phyloP scores from a whole-genome alignment of 2,113 vertebrate genomes.

The Aythya baeri region DNA sequence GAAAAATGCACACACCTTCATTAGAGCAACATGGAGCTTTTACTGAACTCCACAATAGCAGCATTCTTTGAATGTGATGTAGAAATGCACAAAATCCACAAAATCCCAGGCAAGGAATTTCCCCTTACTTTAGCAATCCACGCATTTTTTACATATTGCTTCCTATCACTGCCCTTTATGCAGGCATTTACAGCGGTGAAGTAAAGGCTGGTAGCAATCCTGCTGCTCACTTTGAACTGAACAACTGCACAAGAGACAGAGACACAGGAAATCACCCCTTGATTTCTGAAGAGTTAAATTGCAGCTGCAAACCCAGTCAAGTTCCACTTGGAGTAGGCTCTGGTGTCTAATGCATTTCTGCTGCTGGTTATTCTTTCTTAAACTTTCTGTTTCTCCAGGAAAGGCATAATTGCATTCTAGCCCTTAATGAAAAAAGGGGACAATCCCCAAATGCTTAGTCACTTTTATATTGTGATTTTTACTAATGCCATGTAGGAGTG shows the following conservation, averaged over 20 bases:
- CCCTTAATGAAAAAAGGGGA: neutral
- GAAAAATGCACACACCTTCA: neutral
- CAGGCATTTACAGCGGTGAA: neutral
- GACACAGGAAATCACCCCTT: neutral
- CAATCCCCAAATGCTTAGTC: constrained; percentile 10
- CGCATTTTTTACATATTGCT: neutral
- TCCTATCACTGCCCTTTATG: neutral
- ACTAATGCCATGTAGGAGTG: neutral
- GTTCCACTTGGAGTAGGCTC: neutral
- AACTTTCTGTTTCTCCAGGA: neutral
- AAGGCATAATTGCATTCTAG: neutral
- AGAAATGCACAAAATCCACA: neutral
- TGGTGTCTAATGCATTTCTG: neutral
- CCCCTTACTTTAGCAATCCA: neutral
- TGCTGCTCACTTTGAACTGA: neutral
- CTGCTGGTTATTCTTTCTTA: neutral
- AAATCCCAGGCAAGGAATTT: neutral
- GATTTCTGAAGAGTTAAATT: constrained; percentile 51
- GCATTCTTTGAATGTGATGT: neutral
- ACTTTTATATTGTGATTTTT: neutral
- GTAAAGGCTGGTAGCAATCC: neutral
- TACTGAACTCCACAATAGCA: neutral
- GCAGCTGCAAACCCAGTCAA: neutral
- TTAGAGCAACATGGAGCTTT: neutral
- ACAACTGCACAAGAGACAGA: neutral